Evolutionary conservation across 1,140 invertebrate genomes (phyloP).

Genomic region (Thalassaphorura encarpata): DNA sequence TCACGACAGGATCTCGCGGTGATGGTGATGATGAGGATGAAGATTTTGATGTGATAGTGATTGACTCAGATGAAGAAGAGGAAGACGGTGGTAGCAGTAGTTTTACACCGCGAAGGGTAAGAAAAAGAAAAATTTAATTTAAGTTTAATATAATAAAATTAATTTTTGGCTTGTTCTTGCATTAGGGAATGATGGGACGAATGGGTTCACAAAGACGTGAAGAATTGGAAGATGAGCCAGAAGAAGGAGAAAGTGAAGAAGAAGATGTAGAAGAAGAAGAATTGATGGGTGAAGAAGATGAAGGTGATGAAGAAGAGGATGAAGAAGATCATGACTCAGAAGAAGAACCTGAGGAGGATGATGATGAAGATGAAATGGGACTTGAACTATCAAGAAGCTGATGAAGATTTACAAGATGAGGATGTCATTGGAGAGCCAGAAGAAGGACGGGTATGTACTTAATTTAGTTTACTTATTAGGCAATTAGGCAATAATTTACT

Average conservation of each 20-base stretch:
- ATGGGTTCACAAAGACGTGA: slow-evolving; percentile 34
- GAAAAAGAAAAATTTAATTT: no score
- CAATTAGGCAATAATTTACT: background rate
- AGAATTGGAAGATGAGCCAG: slow-evolving; percentile 20
- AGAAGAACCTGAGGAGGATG: slow-evolving; percentile 39
- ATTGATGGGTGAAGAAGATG: slow-evolving; percentile 33
- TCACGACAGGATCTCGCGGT: background rate
- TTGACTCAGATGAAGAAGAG: slow-evolving; percentile 34
- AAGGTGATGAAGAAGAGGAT: slow-evolving; percentile 25
- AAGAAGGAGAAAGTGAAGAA: slow-evolving; percentile 34
- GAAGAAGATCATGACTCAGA: slow-evolving; percentile 33
- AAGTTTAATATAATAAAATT: no score
- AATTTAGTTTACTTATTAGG: background rate
- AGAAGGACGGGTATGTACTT: slow-evolving; percentile 44
- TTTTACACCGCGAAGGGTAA: no score
- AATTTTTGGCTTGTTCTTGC: background rate
- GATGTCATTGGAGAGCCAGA: slow-evolving; percentile 34
- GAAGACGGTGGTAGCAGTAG: slow-evolving; percentile 1
- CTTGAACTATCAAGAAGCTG: no score
- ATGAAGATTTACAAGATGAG: no score
- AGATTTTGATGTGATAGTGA: slow-evolving; percentile 33
- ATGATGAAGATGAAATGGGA: slow-evolving; percentile 31
- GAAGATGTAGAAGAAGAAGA: slow-evolving; percentile 26
- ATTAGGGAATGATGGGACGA: no score
- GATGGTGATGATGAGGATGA: slow-evolving; percentile 26